A percentile compares a stretch with the other conserved stretches of the same genome.
Evolutionary conservation across 2,113 vertebrate species (phyloP).

Genomic region (Clarias batrachus): DNA sequence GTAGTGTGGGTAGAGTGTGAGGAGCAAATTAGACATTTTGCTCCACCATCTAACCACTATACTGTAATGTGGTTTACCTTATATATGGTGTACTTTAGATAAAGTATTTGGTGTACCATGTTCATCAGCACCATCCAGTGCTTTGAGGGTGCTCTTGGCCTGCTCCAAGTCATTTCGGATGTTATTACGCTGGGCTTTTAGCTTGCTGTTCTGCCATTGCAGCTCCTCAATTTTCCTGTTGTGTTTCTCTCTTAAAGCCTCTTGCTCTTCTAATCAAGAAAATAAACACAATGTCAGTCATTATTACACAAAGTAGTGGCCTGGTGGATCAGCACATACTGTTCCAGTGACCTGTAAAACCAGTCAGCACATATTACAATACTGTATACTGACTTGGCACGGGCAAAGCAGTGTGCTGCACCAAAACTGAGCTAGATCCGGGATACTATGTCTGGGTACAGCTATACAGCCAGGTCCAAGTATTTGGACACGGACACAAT

Average conservation of each 20-base stretch:
- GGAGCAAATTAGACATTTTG: neutral
- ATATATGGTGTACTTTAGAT: neutral
- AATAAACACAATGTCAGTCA: conserved; percentile 14
- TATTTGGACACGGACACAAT: too few species aligned
- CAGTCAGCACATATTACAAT: neutral
- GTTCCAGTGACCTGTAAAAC: neutral
- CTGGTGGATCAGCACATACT: neutral
- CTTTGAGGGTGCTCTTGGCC: conserved; percentile 70
- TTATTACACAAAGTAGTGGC: neutral
- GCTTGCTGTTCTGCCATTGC: conserved; percentile 68
- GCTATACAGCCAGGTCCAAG: neutral
- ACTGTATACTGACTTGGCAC: neutral
- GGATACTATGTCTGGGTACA: neutral
- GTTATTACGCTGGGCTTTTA: conserved; percentile 73
- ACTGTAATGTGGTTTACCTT: neutral
- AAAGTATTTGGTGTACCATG: conserved; percentile 67
- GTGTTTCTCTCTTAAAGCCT: conserved; percentile 71
- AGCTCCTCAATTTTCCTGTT: conserved; percentile 69
- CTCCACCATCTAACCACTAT: neutral
- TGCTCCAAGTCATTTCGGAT: conserved; percentile 73
- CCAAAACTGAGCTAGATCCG: neutral
- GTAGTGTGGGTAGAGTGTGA: too few species aligned
- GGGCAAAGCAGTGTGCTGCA: neutral
- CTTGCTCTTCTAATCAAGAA: conserved; percentile 70
- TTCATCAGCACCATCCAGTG: conserved; percentile 72